Conservation (phyloP, 2,797 vertebrate genomes). For the Acridotheres tristis region DNA sequence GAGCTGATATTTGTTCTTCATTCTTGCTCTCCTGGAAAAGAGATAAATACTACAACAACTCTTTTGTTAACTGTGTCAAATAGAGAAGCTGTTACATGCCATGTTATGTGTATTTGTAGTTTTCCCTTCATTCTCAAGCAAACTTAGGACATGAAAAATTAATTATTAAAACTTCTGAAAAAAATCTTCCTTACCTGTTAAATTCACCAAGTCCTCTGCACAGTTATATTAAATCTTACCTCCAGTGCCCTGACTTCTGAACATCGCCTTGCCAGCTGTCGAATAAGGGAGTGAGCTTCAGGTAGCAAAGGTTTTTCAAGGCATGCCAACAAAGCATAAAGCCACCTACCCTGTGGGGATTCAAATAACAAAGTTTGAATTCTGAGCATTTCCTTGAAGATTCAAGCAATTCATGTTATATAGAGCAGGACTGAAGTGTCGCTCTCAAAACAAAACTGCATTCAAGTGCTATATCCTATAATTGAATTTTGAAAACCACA, state of each 20-base stretch:
- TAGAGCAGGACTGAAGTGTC: not conserved
- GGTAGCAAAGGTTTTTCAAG: slow-evolving; percentile 96
- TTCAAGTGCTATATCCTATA: not conserved
- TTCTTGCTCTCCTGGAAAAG: slow-evolving; percentile 85
- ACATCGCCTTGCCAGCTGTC: slow-evolving; percentile 94
- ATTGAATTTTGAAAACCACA: not conserved
- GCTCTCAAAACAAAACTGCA: not conserved
- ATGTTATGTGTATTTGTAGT: not conserved
- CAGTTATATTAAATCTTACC: slow-evolving; percentile 70
- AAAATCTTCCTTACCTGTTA: not conserved
- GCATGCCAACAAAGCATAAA: slow-evolving; percentile 91
- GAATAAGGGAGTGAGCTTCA: slow-evolving; percentile 94
- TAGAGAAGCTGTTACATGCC: not conserved
- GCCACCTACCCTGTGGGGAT: slow-evolving; percentile 87
- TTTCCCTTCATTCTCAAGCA: not conserved
- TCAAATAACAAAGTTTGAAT: not conserved
- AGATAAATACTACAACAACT: not conserved
- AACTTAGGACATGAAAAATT: not conserved
- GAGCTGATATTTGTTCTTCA: slow-evolving; percentile 88
- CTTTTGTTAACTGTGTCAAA: not conserved
- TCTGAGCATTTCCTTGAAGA: not conserved
- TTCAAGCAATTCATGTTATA: not conserved
- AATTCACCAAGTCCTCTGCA: not conserved
- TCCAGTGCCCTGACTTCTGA: slow-evolving; percentile 87
- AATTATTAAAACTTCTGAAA: not conserved